Conservation (phyloP, 2,888 invertebrate species). For the Galeopsomyia nigrocyanea region DNA sequence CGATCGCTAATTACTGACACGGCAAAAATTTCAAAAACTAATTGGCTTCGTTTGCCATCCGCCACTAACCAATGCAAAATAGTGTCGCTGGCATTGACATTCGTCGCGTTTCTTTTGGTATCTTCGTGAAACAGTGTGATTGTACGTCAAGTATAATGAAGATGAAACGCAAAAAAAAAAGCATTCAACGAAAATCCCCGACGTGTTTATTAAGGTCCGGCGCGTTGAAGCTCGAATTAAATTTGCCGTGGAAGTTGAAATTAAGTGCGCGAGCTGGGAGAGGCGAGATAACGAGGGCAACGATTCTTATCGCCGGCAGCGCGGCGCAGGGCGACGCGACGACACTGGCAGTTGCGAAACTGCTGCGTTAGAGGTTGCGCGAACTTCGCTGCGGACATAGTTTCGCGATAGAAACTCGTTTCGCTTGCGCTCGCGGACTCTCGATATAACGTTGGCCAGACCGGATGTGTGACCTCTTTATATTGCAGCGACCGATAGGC, state of each 20-base stretch:
- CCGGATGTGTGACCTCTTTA: constrained; percentile 34
- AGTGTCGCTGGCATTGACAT: background rate
- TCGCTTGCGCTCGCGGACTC: background rate
- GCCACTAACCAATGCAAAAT: too few species aligned
- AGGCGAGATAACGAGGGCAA: constrained; percentile 12
- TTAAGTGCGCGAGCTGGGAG: constrained; percentile 23
- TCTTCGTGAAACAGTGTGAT: background rate
- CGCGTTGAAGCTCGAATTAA: constrained; percentile 5
- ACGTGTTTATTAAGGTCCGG: constrained; percentile 10
- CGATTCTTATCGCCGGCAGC: constrained; percentile 33
- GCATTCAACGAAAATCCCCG: background rate
- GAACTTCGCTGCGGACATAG: constrained; percentile 22
- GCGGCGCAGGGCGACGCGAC: background rate
- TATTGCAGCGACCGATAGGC: background rate
- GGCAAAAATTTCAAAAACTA: too few species aligned
- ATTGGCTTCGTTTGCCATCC: too few species aligned
- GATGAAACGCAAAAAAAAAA: background rate
- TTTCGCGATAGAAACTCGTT: constrained; percentile 31
- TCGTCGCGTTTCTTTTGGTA: constrained; percentile 7
- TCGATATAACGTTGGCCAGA: constrained; percentile 19
- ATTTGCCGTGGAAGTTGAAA: constrained; percentile 30
- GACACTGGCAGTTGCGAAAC: constrained; percentile 17
- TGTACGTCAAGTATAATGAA: background rate
- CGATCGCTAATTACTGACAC: too few species aligned
- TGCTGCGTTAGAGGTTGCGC: background rate